A percentile compares a stretch with the other conserved stretches of the same genome.
Evolutionary conservation across 2,113 vertebrate species (phyloP).

Genomic region (Chroicocephalus ridibundus): DNA sequence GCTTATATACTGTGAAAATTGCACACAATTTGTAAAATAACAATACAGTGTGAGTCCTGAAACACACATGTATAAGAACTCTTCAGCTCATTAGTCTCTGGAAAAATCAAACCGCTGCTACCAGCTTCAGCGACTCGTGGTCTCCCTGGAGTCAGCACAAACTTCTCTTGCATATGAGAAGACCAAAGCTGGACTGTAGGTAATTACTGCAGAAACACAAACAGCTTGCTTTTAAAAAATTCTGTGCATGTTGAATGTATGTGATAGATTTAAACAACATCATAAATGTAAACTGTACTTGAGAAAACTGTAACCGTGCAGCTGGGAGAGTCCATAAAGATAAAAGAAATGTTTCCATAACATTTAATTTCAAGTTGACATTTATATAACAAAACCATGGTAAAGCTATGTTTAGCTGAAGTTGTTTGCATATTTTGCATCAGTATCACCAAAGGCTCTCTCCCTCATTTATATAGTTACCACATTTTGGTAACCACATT

Average conservation of each 20-base stretch:
- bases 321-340: constrained; percentile 53
- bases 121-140: not conserved
- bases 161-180: not conserved
- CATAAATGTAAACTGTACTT: constrained; percentile 60
- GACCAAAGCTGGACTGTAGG: not conserved
- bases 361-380: constrained; percentile 60
- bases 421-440: constrained; percentile 60
- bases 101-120: not conserved
- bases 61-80: not conserved
- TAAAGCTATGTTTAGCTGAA: constrained; percentile 63
- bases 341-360: constrained; percentile 67
- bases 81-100: not conserved
- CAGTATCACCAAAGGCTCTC: not conserved
- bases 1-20: not conserved
- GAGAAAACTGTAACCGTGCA: constrained; percentile 36
- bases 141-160: not conserved
- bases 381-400: constrained; percentile 63
- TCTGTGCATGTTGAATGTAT: constrained; percentile 27
- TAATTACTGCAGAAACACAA: not conserved
- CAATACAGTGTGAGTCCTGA: not conserved
- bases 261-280: constrained; percentile 49
- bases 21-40: not conserved
- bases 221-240: constrained; percentile 40
- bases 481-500: constrained; percentile 38
- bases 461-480: constrained; percentile 34